Evolutionary conservation across 1,140 invertebrate species (phyloP).

Genomic region (Diabrotica virgifera): DNA sequence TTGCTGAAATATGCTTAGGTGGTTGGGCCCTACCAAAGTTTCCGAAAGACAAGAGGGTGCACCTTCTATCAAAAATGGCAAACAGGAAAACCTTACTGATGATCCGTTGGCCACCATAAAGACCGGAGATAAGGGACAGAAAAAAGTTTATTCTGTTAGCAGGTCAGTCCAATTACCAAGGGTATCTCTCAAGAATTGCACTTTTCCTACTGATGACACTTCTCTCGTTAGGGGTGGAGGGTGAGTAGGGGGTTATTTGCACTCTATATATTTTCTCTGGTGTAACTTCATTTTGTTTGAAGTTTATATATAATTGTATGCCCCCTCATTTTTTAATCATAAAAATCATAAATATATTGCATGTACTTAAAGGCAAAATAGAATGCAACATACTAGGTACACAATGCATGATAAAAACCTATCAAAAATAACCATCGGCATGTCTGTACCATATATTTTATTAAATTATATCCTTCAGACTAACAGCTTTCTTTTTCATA

Average conservation of each 20-base stretch:
- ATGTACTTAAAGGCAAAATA: no score
- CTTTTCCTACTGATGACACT: neutral
- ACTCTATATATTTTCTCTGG: no score
- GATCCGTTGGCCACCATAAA: conserved; percentile 33
- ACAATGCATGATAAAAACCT: no score
- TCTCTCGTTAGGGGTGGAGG: conserved; percentile 6
- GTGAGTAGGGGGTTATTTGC: conserved; percentile 13
- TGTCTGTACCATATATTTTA: no score
- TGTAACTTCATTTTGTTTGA: no score
- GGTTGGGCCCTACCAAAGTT: conserved; percentile 30
- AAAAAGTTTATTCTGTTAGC: conserved; percentile 35
- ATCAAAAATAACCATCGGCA: no score
- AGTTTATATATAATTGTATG: no score
- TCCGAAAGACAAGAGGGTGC: conserved; percentile 8
- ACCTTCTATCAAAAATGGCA: neutral
- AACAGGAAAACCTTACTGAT: conserved; percentile 27
- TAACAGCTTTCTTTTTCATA: no score
- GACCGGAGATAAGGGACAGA: conserved; percentile 5
- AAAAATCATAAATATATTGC: no score
- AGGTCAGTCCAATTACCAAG: conserved; percentile 26
- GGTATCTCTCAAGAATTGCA: conserved; percentile 15
- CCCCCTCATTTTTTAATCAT: no score
- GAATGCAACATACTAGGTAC: no score
- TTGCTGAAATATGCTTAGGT: conserved; percentile 32
- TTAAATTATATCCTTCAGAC: no score